Evolutionary conservation across 2,888 invertebrate species (phyloP), one percentile per base, ranked within the genome.

Genomic region (Scaptomyza reducta): DNA sequence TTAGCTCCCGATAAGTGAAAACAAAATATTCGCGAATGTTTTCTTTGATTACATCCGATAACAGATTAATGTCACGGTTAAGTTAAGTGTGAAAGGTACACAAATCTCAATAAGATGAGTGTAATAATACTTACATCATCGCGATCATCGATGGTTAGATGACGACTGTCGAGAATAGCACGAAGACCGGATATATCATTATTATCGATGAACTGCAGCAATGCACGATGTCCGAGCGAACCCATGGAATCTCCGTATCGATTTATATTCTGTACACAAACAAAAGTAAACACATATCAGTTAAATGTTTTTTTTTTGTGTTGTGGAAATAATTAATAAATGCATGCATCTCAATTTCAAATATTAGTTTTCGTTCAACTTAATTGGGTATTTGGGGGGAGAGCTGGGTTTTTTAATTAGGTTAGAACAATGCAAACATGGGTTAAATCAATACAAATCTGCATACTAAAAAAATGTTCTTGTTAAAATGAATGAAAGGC

Each of bases 161-260:
- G 95, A 90, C 96, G 96, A 91, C 95, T 96, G 89, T 96, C 95
- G 88, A 97, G 93, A 92, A 96, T 96, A 88, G 94, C 94, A 89
- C 96, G 96, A 70, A 97, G 93, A 86, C 96, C 97, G 70, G 93
- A 93, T 83, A 96, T 93, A 92, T 96, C 96, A 92, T 97, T 96
- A 91, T 95, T 95, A 90, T 94, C 95, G 91, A 97, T 95, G 92
- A 95, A 96, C 92, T 94, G 95, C 89, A 95, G 93, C 88, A 97
- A 93, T 86, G 96, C 94, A 90, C 96, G 95, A 93, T 95, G 96
- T 93, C 96, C 96, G 91, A 97, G 94, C 80, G 97, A 96, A 93
- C 96, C 95, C 97, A 97, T 97, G 93, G 97, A 97, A 94, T 97
- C 97, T 92, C 95, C 95, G 93, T 89, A 91, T 67, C 96, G 95